Evolutionary conservation across 2,888 invertebrate species (phyloP).

Genomic region (Bugulina stolonifera): DNA sequence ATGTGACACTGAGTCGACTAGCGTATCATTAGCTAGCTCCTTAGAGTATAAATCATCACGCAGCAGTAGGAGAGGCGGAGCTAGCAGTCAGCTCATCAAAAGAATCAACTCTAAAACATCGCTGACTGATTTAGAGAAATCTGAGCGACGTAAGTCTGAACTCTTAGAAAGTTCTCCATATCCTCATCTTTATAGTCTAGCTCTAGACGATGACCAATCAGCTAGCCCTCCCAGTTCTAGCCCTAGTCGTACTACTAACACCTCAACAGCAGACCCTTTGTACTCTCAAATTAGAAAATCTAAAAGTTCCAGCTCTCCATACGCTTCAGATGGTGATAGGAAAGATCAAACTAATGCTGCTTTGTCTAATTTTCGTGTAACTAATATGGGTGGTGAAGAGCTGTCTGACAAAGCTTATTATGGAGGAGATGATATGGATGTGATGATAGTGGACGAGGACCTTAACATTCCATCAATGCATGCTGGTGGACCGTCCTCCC

Average conservation of each 20-base stretch:
- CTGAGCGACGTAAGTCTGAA: constrained; percentile 26
- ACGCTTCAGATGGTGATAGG: neutral
- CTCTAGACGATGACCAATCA: neutral
- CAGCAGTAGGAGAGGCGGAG: neutral
- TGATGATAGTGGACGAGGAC: neutral
- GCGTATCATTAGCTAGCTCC: neutral
- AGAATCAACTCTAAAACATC: constrained; percentile 14
- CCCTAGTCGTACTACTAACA: neutral
- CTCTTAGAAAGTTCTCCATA: constrained; percentile 26
- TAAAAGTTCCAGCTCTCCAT: neutral
- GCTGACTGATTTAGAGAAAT: constrained; percentile 15
- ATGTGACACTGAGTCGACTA: neutral
- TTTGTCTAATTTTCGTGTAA: neutral
- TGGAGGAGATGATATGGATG: neutral
- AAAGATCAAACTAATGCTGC: neutral
- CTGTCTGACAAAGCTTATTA: neutral
- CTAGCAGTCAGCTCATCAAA: neutral
- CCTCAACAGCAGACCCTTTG: neutral
- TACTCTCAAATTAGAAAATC: constrained; percentile 14
- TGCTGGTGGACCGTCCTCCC: constrained; percentile 22
- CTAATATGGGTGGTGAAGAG: neutral
- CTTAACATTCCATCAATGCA: constrained; percentile 6
- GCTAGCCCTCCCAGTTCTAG: neutral
- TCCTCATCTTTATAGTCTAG: constrained; percentile 24
- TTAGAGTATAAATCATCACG: neutral